Evolutionary conservation across 1,140 invertebrate genomes (phyloP).

Genomic region (Rhyacophila brunnea): DNA sequence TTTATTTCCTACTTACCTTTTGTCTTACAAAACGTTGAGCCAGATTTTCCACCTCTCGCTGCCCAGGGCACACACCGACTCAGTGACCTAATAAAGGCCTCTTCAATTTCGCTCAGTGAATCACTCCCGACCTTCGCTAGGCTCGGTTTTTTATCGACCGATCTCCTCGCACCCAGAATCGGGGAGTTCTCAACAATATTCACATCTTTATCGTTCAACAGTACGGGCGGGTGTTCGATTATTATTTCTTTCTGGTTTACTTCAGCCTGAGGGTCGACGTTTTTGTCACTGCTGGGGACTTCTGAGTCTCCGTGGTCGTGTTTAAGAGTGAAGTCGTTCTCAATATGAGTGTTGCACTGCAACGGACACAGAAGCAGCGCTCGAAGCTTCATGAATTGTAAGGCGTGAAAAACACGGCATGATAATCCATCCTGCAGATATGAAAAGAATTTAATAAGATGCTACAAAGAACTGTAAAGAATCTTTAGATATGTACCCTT

Average conservation of each 20-base stretch:
- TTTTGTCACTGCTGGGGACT: not conserved
- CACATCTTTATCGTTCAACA: conserved; percentile 3
- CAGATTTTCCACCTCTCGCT: conserved; percentile 94
- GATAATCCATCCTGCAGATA: conserved; percentile 46
- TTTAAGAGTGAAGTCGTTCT: conserved; percentile 29
- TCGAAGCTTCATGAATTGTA: conserved; percentile 47
- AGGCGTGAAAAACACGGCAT: conserved; percentile 50
- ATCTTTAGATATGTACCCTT: too few species aligned
- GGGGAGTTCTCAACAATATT: conserved; percentile 23
- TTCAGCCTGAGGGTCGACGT: not conserved
- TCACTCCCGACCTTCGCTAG: conserved; percentile 2
- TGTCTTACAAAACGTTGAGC: conserved; percentile 94
- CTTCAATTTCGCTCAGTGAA: conserved; percentile 44
- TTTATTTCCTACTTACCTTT: conserved; percentile 58
- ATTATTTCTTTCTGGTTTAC: conserved; percentile 11
- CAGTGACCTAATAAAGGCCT: conserved; percentile 77
- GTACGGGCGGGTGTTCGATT: not conserved
- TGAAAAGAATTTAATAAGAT: too few species aligned
- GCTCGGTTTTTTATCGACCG: conserved; percentile 19
- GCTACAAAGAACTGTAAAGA: too few species aligned
- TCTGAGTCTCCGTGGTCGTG: not conserved
- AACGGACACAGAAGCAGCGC: conserved; percentile 44
- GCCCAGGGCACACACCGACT: conserved; percentile 90
- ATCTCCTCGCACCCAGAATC: conserved; percentile 17
- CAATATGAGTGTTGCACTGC: conserved; percentile 26